A percentile compares a stretch with the other conserved stretches of the same genome.
These are phyloP conservation scores for Cherax destructor DNA, from an alignment of 1,140 invertebrate species.

Conservation along the genomic window DNA sequence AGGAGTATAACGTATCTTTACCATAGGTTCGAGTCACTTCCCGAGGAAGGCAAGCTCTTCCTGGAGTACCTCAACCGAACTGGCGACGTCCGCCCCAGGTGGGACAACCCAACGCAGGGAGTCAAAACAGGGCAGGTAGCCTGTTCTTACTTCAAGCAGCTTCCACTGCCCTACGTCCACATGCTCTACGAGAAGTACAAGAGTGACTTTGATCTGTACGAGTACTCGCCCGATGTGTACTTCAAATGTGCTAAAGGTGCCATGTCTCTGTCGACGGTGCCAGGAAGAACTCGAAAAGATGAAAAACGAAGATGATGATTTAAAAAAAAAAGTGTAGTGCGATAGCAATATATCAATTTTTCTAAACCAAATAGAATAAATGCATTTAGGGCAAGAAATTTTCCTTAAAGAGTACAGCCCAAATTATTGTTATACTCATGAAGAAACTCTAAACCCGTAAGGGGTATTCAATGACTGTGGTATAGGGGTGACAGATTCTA, in stretches of 20 bases:
- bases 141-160: conserved; percentile 32
- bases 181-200: conserved; percentile 19
- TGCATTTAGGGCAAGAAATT: too few species aligned
- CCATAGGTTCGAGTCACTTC: conserved; percentile 26
- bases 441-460: too few species aligned
- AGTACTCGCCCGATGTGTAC: conserved; percentile 21
- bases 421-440: too few species aligned
- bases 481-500: too few species aligned
- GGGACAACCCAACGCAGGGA: conserved; percentile 21
- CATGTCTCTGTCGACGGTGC: neutral
- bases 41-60: conserved; percentile 17
- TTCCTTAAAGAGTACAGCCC: too few species aligned
- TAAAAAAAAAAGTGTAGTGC: too few species aligned
- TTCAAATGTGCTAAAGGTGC: conserved; percentile 9
- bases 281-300: neutral
- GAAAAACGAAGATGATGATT: too few species aligned
- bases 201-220: conserved; percentile 17
- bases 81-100: neutral
- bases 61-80: conserved; percentile 32
- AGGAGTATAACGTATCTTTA: neutral
- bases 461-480: too few species aligned
- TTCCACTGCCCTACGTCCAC: neutral
- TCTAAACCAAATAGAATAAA: too few species aligned
- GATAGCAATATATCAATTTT: too few species aligned
- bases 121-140: neutral